These are phyloP conservation scores for Bombus waltoni DNA, from an alignment of 1,140 invertebrate species.

Conservation along the genomic window DNA sequence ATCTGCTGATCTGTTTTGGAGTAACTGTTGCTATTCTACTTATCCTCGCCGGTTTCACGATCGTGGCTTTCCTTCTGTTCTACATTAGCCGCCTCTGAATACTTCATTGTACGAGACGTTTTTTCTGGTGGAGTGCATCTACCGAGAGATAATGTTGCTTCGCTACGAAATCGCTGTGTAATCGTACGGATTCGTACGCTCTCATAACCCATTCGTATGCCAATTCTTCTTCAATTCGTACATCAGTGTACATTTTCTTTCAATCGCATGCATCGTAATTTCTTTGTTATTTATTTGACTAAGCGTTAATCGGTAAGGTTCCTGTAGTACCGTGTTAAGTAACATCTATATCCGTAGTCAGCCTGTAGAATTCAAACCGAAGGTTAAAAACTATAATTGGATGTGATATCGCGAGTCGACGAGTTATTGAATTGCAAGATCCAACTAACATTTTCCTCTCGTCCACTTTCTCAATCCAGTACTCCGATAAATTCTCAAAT, in stretches of 20 bases:
- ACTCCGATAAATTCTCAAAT: neutral
- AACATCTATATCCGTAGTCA: no score
- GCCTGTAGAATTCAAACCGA: neutral
- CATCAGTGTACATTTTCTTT: neutral
- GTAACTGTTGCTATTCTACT: conserved; percentile 44
- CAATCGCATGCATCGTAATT: neutral
- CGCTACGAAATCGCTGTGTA: neutral
- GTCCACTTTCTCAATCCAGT: neutral
- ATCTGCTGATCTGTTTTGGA: conserved; percentile 38
- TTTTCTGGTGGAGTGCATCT: neutral
- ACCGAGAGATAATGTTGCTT: neutral
- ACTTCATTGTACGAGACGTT: conserved; percentile 19
- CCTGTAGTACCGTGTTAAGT: no score
- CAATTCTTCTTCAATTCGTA: neutral
- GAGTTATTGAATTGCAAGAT: neutral
- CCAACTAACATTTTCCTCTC: neutral
- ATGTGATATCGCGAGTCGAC: neutral
- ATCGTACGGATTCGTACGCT: conserved; percentile 11
- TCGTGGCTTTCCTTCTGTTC: conserved; percentile 45
- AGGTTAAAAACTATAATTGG: neutral
- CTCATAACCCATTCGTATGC: neutral
- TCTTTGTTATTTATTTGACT: no score
- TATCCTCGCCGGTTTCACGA: conserved; percentile 34
- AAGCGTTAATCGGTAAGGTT: no score
- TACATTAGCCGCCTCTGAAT: conserved; percentile 40